These are phyloP conservation scores for Drosophila helvetica DNA, from an alignment of 2,888 invertebrate species.

Conservation along the genomic window DNA sequence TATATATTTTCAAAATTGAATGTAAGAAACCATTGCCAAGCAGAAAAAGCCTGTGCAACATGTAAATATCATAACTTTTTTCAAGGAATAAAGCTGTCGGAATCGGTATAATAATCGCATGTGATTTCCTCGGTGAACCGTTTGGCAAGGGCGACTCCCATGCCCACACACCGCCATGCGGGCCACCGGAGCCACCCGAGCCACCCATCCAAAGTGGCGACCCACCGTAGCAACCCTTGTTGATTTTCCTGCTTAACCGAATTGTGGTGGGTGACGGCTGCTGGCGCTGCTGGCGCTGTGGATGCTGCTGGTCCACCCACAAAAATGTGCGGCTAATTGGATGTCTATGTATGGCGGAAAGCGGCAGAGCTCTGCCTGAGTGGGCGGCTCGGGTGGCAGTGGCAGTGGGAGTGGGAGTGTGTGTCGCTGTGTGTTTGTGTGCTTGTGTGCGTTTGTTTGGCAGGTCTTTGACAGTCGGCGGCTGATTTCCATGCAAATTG, in stretches of 20 bases:
- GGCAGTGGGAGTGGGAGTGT: neutral
- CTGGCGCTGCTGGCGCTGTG: neutral
- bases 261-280: conserved; percentile 30
- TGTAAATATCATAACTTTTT: neutral
- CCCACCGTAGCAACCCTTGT: conserved; percentile 17
- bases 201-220: neutral
- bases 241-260: conserved; percentile 61
- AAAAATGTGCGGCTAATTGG: conserved; percentile 65
- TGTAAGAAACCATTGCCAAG: too few relatives aligned
- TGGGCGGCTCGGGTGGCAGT: neutral
- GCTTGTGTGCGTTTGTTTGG: conserved; percentile 9
- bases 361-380: neutral
- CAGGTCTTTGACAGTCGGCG: conserved; percentile 59
- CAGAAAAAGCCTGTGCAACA: too few relatives aligned
- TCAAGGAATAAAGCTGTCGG: neutral
- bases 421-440: conserved; percentile 1
- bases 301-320: conserved; percentile 33
- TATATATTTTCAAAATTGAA: too few relatives aligned
- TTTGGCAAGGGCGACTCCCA: neutral
- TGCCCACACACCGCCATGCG: too few relatives aligned
- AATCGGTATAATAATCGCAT: neutral
- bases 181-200: too few relatives aligned
- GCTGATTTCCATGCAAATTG: conserved; percentile 75
- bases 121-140: neutral
- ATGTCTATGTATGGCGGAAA: conserved; percentile 43